Conservation (phyloP, 2,888 invertebrate species). For the Nebria brevicollis region DNA sequence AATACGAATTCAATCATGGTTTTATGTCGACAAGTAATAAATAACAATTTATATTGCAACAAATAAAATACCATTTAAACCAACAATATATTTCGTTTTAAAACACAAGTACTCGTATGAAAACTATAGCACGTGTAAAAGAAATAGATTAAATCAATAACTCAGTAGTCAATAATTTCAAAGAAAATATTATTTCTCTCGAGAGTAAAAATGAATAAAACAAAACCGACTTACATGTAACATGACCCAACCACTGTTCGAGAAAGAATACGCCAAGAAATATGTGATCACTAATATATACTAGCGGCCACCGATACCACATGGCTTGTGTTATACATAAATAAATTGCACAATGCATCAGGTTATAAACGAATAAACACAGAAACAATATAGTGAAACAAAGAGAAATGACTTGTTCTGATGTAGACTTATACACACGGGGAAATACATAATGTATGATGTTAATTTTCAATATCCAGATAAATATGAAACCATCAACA, state of each 20-base stretch:
- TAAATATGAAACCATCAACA: background rate
- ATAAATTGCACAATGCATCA: constrained; percentile 9
- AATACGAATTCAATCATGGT: no score
- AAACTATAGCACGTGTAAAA: no score
- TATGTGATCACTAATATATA: constrained; percentile 3
- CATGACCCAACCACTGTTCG: background rate
- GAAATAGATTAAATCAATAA: no score
- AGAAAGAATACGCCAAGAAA: background rate
- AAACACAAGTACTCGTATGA: no score
- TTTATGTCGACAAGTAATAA: no score
- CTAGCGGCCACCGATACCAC: background rate
- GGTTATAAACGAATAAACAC: background rate
- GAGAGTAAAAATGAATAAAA: background rate
- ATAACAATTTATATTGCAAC: no score
- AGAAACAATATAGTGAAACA: background rate
- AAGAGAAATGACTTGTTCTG: background rate
- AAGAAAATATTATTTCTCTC: no score
- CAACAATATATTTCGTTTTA: no score
- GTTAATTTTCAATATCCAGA: constrained; percentile 10
- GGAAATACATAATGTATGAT: background rate
- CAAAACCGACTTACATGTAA: background rate
- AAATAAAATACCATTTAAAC: no score
- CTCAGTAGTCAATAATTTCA: no score
- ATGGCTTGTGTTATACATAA: background rate
- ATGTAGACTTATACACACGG: background rate